A percentile compares a stretch with the other conserved stretches of the same genome.
Conservation (phyloP, 1,140 invertebrate species). For the Trichonephila clavata region DNA sequence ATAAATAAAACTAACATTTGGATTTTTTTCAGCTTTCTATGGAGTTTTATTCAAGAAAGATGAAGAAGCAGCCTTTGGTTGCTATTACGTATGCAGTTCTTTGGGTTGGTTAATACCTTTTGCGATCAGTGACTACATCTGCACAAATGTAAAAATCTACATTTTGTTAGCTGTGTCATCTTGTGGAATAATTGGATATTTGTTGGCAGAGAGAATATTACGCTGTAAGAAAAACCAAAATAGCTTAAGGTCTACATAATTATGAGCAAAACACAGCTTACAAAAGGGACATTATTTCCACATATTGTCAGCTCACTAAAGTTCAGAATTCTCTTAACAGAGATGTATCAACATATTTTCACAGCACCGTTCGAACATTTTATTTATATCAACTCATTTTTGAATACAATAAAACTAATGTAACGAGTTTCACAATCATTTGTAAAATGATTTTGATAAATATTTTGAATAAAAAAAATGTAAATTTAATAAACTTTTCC, state of each 20-base stretch:
- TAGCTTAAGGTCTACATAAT: background rate
- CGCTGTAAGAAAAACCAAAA: background rate
- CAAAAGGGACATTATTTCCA: too few relatives aligned
- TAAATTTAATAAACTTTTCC: too few relatives aligned
- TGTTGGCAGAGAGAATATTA: constrained; percentile 77
- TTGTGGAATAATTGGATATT: constrained; percentile 79
- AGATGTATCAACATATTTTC: too few relatives aligned
- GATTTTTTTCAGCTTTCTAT: constrained; percentile 77
- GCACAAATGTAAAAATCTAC: constrained; percentile 79
- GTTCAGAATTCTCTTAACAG: too few relatives aligned
- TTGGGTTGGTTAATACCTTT: constrained; percentile 78
- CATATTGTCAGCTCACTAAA: too few relatives aligned
- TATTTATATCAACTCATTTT: too few relatives aligned
- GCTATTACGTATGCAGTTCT: constrained; percentile 78
- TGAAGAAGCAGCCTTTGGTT: constrained; percentile 79
- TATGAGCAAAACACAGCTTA: background rate
- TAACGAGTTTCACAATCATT: too few relatives aligned
- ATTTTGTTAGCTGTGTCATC: constrained; percentile 78
- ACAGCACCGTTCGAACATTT: too few relatives aligned
- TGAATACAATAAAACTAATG: too few relatives aligned
- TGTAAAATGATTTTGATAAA: too few relatives aligned
- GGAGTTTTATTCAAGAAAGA: constrained; percentile 78
- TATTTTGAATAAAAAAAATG: too few relatives aligned
- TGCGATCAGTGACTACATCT: constrained; percentile 78
- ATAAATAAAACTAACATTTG: too few relatives aligned